Conservation (phyloP, 2,888 invertebrate genomes). For the Amphipyra berbera region DNA sequence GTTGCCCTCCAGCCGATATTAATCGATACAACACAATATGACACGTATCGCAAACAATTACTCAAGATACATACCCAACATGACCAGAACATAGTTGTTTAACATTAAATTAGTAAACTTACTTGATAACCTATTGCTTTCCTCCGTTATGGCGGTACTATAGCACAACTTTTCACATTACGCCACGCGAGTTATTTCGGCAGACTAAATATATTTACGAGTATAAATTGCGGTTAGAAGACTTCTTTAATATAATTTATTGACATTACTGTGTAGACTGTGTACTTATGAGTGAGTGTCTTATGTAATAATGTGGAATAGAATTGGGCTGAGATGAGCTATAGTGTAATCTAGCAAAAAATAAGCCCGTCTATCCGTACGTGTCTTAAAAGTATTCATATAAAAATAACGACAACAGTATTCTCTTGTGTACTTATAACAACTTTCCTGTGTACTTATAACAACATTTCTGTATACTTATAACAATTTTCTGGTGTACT, state of each 20-base stretch:
- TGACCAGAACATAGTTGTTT: conserved; percentile 72
- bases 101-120: conserved; percentile 83
- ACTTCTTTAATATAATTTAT: conserved; percentile 42
- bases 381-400: no score
- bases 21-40: no score
- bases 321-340: no score
- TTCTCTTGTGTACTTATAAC: no score
- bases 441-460: no score
- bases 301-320: no score
- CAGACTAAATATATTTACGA: conserved; percentile 65
- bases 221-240: conserved; percentile 59
- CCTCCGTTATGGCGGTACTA: conserved; percentile 77
- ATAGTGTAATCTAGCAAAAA: no score
- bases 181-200: conserved; percentile 76
- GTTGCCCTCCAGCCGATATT: no score
- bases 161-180: conserved; percentile 83
- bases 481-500: no score
- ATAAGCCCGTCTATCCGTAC: no score
- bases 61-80: conserved; percentile 20
- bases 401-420: no score
- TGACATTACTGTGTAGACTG: not conserved
- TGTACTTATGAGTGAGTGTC: not conserved
- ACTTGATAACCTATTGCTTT: conserved; percentile 78
- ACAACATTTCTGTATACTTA: no score
- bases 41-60: conserved; percentile 21